Evolutionary conservation across 1,140 invertebrate species (phyloP).

Genomic region (Cyclargus thomasi): DNA sequence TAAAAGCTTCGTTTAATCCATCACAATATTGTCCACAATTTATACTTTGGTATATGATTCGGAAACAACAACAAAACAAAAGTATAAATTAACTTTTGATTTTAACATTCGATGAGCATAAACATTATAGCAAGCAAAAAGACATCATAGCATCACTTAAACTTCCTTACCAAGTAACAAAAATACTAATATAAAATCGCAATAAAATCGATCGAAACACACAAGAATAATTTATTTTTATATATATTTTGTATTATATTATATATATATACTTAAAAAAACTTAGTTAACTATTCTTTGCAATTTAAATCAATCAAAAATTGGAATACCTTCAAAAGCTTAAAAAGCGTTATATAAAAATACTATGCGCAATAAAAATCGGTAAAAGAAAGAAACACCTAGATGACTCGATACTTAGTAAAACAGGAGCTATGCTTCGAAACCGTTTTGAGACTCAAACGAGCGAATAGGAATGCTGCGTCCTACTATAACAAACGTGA

Average conservation of each 20-base stretch:
- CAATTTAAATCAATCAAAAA: neutral
- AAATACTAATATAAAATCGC: slow-evolving; percentile 1
- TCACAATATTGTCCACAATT: no score
- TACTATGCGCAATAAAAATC: slow-evolving; percentile 11
- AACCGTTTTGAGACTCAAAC: no score
- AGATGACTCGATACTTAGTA: neutral
- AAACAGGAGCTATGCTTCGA: no score
- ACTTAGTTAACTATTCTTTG: neutral
- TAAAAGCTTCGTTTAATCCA: no score
- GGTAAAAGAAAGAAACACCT: neutral
- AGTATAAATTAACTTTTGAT: neutral
- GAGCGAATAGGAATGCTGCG: no score
- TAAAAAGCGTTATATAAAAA: slow-evolving; percentile 24
- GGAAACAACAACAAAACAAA: no score
- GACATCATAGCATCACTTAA: slow-evolving; percentile 9
- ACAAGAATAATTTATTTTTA: neutral
- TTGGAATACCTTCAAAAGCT: neutral
- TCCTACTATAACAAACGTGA: no score
- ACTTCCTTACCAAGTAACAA: neutral
- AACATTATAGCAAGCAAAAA: neutral
- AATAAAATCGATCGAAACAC: neutral
- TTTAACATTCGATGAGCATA: neutral
- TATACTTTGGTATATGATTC: no score
- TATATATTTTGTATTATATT: neutral
- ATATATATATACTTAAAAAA: neutral